Conservation (phyloP, 2,888 invertebrate genomes). For the Autographa gamma region DNA sequence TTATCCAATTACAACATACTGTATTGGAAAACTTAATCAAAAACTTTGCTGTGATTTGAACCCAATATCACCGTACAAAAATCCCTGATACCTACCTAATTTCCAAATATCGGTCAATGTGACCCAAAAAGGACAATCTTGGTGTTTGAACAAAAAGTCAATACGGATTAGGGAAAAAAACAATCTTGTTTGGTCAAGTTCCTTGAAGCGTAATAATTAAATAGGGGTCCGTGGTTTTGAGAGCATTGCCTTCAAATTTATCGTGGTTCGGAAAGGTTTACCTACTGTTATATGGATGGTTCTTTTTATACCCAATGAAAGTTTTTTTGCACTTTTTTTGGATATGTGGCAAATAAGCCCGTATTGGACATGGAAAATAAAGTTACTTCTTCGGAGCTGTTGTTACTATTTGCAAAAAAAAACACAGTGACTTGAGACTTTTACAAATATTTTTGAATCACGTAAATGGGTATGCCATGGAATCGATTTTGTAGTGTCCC, state of each 20-base stretch:
- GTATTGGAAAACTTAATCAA: too few species aligned
- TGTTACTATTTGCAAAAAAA: not conserved
- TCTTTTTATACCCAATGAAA: not conserved
- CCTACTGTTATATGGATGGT: not conserved
- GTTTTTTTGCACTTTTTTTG: not conserved
- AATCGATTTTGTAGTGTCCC: too few species aligned
- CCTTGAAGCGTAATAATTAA: constrained; percentile 15
- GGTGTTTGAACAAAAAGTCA: constrained; percentile 4
- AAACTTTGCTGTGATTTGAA: too few species aligned
- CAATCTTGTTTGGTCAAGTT: constrained; percentile 3
- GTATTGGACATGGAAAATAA: not conserved
- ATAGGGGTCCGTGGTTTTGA: constrained; percentile 10
- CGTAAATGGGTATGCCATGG: too few species aligned
- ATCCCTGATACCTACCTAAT: not conserved
- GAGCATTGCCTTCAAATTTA: constrained; percentile 4
- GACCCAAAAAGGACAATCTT: constrained; percentile 1
- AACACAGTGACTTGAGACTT: not conserved
- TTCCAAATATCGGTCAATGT: constrained; percentile 4
- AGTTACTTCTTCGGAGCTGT: too few species aligned
- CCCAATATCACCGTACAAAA: not conserved
- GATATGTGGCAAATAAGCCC: not conserved
- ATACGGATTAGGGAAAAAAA: constrained; percentile 10
- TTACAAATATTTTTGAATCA: not conserved
- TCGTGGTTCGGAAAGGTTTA: not conserved
- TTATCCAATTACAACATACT: too few species aligned